Percentiles rank a stretch among this genome's conserved stretches.
phyloP scores from a whole-genome alignment of 2,113 vertebrate species.

The Okapia johnstoni region DNA sequence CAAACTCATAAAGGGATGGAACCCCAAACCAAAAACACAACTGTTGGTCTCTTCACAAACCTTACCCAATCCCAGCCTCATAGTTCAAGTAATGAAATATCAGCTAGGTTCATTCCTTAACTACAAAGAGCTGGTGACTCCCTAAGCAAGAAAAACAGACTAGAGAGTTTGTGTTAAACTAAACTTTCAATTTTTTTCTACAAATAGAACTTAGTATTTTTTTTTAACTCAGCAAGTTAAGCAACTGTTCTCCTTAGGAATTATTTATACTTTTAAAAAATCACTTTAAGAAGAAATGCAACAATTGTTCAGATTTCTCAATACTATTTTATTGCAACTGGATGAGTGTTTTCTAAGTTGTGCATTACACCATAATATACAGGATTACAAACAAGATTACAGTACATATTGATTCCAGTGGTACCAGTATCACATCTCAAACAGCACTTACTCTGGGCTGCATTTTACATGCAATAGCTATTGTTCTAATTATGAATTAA shows the following conservation, averaged over 20 bases:
- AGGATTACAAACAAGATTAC: slow-evolving; percentile 89
- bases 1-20: neutral
- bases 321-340: slow-evolving; percentile 85
- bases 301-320: slow-evolving; percentile 81
- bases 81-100: slow-evolving; percentile 3
- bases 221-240: slow-evolving; percentile 80
- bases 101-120: neutral
- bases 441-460: slow-evolving; percentile 88
- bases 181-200: slow-evolving; percentile 79
- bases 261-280: slow-evolving; percentile 77
- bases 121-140: neutral
- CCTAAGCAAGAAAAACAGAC: neutral
- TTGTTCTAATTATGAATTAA: slow-evolving; percentile 86
- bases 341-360: slow-evolving; percentile 83
- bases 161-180: neutral
- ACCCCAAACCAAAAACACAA: neutral
- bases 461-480: slow-evolving; percentile 90
- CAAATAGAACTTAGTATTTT: slow-evolving; percentile 80
- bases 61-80: neutral
- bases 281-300: slow-evolving; percentile 81
- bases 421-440: slow-evolving; percentile 87
- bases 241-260: slow-evolving; percentile 80
- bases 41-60: neutral
- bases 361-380: slow-evolving; percentile 89
- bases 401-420: slow-evolving; percentile 86